Evolutionary conservation across 2,888 invertebrate species (phyloP).

Genomic region (Ctena decussata): DNA sequence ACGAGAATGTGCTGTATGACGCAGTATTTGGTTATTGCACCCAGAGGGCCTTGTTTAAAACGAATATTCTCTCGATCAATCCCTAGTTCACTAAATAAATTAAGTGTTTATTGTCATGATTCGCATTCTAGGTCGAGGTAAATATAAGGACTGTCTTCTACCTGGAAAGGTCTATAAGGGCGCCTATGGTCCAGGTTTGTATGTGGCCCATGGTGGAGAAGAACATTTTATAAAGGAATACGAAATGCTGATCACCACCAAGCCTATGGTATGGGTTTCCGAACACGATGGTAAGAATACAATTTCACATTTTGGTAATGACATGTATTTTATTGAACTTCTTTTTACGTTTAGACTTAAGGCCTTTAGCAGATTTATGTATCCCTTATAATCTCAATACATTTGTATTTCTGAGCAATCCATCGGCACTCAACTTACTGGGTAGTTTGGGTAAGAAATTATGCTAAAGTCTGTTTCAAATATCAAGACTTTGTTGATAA

Average conservation of each 20-base stretch:
- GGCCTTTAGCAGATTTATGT: background rate
- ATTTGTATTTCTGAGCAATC: too few relatives aligned
- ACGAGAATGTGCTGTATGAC: too few relatives aligned
- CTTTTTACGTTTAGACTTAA: background rate
- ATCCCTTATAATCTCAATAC: too few relatives aligned
- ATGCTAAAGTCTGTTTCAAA: too few relatives aligned
- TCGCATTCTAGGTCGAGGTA: background rate
- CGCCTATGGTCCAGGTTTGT: background rate
- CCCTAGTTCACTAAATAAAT: too few relatives aligned
- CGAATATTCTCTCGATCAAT: too few relatives aligned
- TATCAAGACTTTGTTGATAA: too few relatives aligned
- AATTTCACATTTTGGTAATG: background rate
- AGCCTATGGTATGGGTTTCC: background rate
- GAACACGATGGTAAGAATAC: background rate
- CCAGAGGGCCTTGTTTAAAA: too few relatives aligned
- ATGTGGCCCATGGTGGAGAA: background rate
- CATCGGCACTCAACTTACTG: too few relatives aligned
- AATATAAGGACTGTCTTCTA: background rate
- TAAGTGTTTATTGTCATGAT: too few relatives aligned
- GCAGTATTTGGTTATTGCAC: too few relatives aligned
- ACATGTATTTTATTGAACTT: background rate
- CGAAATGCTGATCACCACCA: background rate
- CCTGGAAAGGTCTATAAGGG: background rate
- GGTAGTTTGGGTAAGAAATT: too few relatives aligned
- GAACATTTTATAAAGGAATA: background rate